Conservation (phyloP, 2,888 invertebrate genomes). For the Artemia sinica region DNA sequence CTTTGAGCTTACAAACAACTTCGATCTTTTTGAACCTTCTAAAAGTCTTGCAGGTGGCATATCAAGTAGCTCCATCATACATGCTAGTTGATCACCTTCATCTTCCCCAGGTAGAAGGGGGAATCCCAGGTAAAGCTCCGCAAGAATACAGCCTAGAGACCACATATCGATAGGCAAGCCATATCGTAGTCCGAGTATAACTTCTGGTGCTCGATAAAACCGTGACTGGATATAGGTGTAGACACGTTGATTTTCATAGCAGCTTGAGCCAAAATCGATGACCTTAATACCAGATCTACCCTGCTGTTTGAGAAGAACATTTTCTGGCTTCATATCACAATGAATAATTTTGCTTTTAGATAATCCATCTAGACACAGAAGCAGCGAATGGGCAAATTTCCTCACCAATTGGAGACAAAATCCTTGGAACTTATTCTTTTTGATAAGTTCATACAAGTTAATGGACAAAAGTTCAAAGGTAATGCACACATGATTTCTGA, state of each 20-base stretch:
- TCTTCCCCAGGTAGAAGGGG: slow-evolving; percentile 94
- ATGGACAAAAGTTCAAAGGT: slow-evolving; percentile 92
- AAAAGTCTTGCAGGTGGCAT: slow-evolving; percentile 73
- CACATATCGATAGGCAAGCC: slow-evolving; percentile 98
- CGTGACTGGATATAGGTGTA: slow-evolving; percentile 98
- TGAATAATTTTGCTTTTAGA: slow-evolving; percentile 92
- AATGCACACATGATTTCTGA: slow-evolving; percentile 96
- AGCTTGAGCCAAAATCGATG: slow-evolving; percentile 97
- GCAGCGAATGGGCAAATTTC: slow-evolving; percentile 90
- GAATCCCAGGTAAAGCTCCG: slow-evolving; percentile 88
- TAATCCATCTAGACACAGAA: slow-evolving; percentile 88
- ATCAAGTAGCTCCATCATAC: slow-evolving; percentile 75
- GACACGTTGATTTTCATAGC: slow-evolving; percentile 91
- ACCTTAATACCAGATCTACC: slow-evolving; percentile 97
- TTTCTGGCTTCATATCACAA: slow-evolving; percentile 99
- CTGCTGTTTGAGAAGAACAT: slow-evolving; percentile 92
- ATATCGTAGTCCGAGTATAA: slow-evolving; percentile 82
- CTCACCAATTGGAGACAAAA: slow-evolving; percentile 89
- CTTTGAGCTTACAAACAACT: slow-evolving; percentile 61
- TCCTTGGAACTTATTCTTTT: slow-evolving; percentile 97
- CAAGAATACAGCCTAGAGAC: slow-evolving; percentile 76
- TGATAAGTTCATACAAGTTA: slow-evolving; percentile 95
- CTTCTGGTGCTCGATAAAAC: slow-evolving; percentile 96
- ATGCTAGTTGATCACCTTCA: slow-evolving; percentile 88
- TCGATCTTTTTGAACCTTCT: slow-evolving; percentile 74